These are phyloP conservation scores for Alexandromys fortis DNA, from an alignment of 2,113 vertebrate genomes.

Conservation along the genomic window DNA sequence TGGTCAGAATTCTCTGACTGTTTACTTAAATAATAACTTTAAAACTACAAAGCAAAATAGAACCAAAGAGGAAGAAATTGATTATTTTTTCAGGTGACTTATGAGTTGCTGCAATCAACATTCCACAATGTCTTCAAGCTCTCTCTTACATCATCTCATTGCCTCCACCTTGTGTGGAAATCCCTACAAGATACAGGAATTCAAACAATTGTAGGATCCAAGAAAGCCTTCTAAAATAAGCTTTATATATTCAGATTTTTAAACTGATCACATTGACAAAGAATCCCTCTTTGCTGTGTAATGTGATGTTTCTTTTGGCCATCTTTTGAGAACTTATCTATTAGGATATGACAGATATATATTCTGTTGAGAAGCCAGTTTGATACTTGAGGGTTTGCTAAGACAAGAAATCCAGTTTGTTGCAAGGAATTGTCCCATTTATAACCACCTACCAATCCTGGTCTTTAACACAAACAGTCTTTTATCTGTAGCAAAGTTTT, in stretches of 20 bases:
- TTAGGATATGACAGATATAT: too few relatives aligned
- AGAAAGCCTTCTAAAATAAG: background rate
- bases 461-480: background rate
- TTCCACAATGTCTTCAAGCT: background rate
- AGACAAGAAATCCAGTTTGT: background rate
- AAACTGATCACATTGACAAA: background rate
- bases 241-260: background rate
- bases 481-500: background rate
- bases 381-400: background rate
- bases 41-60: background rate
- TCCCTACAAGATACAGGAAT: too few relatives aligned
- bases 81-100: background rate
- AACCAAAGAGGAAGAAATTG: background rate
- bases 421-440: background rate
- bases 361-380: background rate
- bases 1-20: background rate
- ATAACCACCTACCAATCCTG: background rate
- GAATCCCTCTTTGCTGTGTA: background rate
- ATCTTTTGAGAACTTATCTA: background rate
- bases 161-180: background rate
- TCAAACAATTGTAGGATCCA: background rate
- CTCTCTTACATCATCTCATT: background rate
- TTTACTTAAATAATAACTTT: too few relatives aligned
- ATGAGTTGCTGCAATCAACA: background rate
- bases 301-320: background rate